Base-by-base conservation (phyloP, 2,113 vertebrate genomes). In the Callipepla californica region DNA sequence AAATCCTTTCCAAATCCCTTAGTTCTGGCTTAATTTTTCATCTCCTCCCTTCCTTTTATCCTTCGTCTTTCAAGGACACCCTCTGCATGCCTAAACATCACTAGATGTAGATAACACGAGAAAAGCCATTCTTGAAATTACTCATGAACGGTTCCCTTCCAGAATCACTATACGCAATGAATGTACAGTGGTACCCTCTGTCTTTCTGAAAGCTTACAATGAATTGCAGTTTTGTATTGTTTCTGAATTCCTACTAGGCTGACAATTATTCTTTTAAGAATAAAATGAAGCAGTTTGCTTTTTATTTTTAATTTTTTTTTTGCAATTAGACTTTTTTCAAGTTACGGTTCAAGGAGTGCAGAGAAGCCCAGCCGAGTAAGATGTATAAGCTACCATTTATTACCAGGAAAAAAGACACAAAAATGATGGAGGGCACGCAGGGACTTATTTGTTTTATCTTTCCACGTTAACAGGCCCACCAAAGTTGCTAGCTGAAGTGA, bases 1-100 rank as follows among this genome's bases (percentile, higher is more conserved):
- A 47, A 83, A 91, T 95, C 78, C 68, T 74, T 97, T 92, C 66
- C 66, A 81, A 76, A 89, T 62, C 92, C 53, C 70, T 65, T 77
- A 91, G 82, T 90, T 95, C 93, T 94, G 80, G 82, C 69, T 96
- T 96, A 95, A 89, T 95, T 93, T 95, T 96, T 96, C 95, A 94
- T 83, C 90, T 94, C 63, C 59, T 58, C 32, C 92, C 84, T 89
- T 92, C 63, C 90, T 75, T 89, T 95, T 82, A 87, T 92, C 55
- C 62, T 72, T 88, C 87, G 57, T 80, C 85, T 96, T 94, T 91
- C 80, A 96, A 93, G 87, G 68, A 57, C 79, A 89, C 70, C 78
- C 48, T 85, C 73, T 76, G 69, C 85, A 90, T 93, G n/a, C 92
- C 96, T 89, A 92, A 96, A 65, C 61, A 94, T 36, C 80, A 30